phyloP scores from a whole-genome alignment of 2,797 vertebrate species.

The Onychomys torridus region DNA sequence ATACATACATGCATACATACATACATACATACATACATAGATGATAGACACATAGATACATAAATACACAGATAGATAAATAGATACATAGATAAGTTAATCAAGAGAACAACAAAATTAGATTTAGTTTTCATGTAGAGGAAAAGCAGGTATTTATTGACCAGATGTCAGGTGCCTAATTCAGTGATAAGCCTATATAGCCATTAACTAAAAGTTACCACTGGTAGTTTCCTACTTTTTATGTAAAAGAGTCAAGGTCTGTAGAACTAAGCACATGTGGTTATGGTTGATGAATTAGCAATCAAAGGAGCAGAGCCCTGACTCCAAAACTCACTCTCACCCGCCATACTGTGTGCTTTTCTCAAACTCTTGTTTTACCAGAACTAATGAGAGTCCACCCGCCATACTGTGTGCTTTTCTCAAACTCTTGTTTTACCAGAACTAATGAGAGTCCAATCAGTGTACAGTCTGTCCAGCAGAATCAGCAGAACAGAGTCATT shows the following conservation, averaged over 20 bases:
- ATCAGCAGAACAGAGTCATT: background rate
- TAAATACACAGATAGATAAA: background rate
- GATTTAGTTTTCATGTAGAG: background rate
- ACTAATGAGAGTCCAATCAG: background rate
- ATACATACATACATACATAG: background rate
- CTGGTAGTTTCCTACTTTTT: background rate
- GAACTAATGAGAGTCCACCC: background rate
- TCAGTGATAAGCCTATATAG: background rate
- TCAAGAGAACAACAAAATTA: background rate
- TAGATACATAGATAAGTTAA: background rate
- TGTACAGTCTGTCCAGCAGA: background rate
- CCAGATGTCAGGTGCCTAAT: background rate
- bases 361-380: background rate
- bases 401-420: background rate
- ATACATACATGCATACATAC: background rate
- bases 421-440: background rate
- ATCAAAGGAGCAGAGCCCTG: background rate
- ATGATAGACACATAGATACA: background rate
- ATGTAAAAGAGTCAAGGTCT: background rate
- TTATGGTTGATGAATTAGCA: background rate
- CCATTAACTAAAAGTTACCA: background rate
- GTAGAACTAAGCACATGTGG: background rate
- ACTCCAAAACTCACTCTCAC: background rate
- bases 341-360: background rate
- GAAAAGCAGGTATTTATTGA: conserved; percentile 21